These are phyloP conservation scores for Uloborus plumipes DNA, from an alignment of 2,888 invertebrate species.

Conservation along the genomic window DNA sequence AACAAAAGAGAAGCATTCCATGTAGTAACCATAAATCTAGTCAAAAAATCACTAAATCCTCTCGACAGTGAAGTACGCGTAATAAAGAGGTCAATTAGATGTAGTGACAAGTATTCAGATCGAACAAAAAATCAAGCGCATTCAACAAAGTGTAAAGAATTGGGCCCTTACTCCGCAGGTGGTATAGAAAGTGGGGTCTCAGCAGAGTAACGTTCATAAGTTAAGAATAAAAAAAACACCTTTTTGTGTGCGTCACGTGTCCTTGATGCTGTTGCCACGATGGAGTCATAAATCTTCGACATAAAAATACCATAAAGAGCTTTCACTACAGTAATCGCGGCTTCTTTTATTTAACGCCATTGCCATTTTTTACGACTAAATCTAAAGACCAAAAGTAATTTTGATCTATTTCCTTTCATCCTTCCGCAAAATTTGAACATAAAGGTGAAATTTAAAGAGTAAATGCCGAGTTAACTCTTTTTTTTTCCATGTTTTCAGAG, in stretches of 20 bases:
- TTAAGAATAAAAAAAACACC: conserved; percentile 1
- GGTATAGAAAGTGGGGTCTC: conserved; percentile 25
- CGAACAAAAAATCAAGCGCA: conserved; percentile 26
- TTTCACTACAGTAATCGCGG: background rate
- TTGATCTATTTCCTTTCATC: too few species aligned
- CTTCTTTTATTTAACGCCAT: too few species aligned
- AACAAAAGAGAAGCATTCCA: too few species aligned
- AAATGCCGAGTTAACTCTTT: too few species aligned
- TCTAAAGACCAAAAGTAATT: too few species aligned
- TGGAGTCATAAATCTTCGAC: conserved; percentile 30
- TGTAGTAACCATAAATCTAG: background rate
- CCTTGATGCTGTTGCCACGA: conserved; percentile 35
- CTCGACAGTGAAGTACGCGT: conserved; percentile 17
- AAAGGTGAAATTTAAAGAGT: too few species aligned
- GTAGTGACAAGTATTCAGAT: conserved; percentile 53
- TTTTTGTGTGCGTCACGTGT: conserved; percentile 27
- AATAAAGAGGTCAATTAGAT: conserved; percentile 60
- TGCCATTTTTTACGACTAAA: too few species aligned
- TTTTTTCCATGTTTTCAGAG: too few species aligned
- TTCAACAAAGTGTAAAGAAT: conserved; percentile 23
- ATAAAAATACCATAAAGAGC: conserved; percentile 19
- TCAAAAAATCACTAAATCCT: conserved; percentile 13
- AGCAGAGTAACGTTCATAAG: conserved; percentile 7
- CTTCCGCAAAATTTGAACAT: too few species aligned
- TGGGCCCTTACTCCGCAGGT: conserved; percentile 34